Percentiles rank a stretch among this genome's conserved stretches.
phyloP scores from a whole-genome alignment of 2,113 vertebrate species.

The Coptodon bakossiorum region DNA sequence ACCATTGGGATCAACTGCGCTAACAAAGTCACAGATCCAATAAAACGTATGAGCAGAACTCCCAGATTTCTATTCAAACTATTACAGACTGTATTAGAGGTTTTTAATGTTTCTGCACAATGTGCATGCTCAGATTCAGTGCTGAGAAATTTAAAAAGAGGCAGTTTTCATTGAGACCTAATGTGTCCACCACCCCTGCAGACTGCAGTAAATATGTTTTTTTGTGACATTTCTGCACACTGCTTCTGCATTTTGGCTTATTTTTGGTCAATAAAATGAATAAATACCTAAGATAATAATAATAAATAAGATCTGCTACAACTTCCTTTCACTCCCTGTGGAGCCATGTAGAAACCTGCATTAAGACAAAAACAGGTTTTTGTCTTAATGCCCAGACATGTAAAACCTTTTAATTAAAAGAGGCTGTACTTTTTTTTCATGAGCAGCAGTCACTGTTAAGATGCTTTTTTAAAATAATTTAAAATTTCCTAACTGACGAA shows the following conservation, averaged over 20 bases:
- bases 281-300: neutral
- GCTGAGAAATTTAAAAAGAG: neutral
- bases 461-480: neutral
- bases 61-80: neutral
- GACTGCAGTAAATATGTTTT: neutral
- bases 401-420: neutral
- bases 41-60: slow-evolving; percentile 40
- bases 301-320: neutral
- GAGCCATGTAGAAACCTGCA: no score
- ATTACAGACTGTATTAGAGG: neutral
- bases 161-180: neutral
- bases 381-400: neutral
- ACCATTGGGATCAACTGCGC: slow-evolving; percentile 60
- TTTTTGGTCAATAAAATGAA: neutral
- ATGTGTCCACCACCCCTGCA: neutral
- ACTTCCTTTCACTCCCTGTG: no score
- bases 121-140: neutral
- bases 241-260: neutral
- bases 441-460: neutral
- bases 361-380: neutral
- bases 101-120: neutral
- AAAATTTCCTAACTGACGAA: neutral
- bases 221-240: neutral
- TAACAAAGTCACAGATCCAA: slow-evolving; percentile 16
- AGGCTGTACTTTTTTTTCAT: neutral